These are phyloP conservation scores for Rhagium mordax DNA, from an alignment of 2,888 invertebrate species.

Conservation along the genomic window DNA sequence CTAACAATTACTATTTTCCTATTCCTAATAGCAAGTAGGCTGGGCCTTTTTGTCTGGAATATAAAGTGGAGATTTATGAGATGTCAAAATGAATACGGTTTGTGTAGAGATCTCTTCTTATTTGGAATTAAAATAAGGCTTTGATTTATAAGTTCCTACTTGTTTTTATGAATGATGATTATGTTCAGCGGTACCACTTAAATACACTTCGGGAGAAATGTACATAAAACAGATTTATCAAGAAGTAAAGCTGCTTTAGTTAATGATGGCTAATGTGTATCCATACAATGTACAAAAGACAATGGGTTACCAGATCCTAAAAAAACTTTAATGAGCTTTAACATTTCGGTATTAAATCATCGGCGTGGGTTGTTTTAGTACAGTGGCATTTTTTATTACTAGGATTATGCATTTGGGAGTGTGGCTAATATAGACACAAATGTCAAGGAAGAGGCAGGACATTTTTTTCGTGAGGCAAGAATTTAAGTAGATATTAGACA, in stretches of 20 bases:
- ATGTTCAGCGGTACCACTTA: conserved; percentile 27
- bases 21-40: conserved; percentile 24
- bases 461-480: too few species aligned
- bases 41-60: conserved; percentile 25
- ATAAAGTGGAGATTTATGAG: conserved; percentile 31
- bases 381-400: neutral
- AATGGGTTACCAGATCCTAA: neutral
- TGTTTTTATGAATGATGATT: conserved; percentile 32
- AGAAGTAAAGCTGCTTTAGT: conserved; percentile 21
- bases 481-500: too few species aligned
- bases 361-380: neutral
- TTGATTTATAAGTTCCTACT: conserved; percentile 33
- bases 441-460: too few species aligned
- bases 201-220: conserved; percentile 3
- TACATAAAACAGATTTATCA: conserved; percentile 21
- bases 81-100: conserved; percentile 26
- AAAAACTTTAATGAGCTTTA: neutral
- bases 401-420: neutral
- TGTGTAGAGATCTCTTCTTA: conserved; percentile 29
- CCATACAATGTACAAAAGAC: neutral
- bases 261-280: conserved; percentile 19
- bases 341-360: neutral
- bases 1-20: conserved; percentile 17
- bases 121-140: conserved; percentile 33
- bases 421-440: neutral